Conservation (phyloP, 2,888 invertebrate species). For the Gisinianus flammeolus region DNA sequence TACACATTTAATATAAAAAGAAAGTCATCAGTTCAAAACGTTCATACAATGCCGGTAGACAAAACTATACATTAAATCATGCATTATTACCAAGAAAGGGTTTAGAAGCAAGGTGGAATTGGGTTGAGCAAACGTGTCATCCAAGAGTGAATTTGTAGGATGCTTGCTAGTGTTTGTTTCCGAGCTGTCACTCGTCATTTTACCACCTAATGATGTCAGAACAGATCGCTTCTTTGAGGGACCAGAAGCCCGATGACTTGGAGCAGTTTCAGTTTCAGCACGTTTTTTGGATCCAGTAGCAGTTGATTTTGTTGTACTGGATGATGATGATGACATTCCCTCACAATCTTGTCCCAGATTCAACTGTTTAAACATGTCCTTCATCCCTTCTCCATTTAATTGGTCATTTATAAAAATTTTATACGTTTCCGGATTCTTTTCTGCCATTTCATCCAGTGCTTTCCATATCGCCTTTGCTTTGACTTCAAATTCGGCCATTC, state of each 20-base stretch:
- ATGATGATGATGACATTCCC: neutral
- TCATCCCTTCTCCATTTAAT: conserved; percentile 35
- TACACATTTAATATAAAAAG: neutral
- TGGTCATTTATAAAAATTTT: conserved; percentile 49
- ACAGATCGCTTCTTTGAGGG: conserved; percentile 16
- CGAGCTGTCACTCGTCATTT: neutral
- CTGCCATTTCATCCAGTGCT: conserved; percentile 51
- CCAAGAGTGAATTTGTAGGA: conserved; percentile 8
- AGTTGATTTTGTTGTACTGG: neutral
- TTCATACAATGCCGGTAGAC: neutral
- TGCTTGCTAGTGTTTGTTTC: neutral
- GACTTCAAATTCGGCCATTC: no score
- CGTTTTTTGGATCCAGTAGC: neutral
- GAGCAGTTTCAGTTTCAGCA: neutral
- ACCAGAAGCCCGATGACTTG: neutral
- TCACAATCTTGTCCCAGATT: neutral
- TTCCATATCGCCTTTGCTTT: conserved; percentile 53
- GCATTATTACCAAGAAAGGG: conserved; percentile 15
- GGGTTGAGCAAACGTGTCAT: conserved; percentile 6
- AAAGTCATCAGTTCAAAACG: neutral
- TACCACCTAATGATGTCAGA: neutral
- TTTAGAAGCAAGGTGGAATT: conserved; percentile 12
- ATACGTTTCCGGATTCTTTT: conserved; percentile 52
- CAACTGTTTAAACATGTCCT: conserved; percentile 29
- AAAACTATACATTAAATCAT: neutral